Evolutionary conservation across 2,113 vertebrate species (phyloP).

Genomic region (Sphyrna mokarran): DNA sequence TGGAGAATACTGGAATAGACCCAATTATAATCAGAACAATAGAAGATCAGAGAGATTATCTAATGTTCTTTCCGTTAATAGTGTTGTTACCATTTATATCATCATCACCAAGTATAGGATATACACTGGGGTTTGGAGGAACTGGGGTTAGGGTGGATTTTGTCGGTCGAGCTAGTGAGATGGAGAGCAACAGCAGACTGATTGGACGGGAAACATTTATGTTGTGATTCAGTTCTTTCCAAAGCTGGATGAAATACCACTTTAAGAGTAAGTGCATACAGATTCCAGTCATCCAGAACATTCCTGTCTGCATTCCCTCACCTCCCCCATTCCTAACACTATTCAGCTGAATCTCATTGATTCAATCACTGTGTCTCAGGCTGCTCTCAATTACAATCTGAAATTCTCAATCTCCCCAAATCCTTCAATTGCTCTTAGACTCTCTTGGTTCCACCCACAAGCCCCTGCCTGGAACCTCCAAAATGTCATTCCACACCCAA

Average conservation of each 20-base stretch:
- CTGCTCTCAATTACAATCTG: not conserved
- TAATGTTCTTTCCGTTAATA: not conserved
- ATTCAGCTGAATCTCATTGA: not conserved
- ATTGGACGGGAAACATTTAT: not conserved
- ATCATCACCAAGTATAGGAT: not conserved
- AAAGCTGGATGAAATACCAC: not conserved
- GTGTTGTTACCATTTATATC: not conserved
- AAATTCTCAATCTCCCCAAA: not conserved
- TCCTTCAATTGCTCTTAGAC: not conserved
- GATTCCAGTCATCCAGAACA: not conserved
- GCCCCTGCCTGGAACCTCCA: not conserved
- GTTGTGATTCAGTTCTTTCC: not conserved
- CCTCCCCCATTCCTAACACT: constrained; percentile 17
- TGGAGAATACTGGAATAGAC: not conserved
- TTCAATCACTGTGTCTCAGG: not conserved
- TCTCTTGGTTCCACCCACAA: not conserved
- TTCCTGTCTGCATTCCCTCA: constrained; percentile 27
- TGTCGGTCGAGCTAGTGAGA: too few species aligned
- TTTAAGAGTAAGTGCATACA: constrained; percentile 11
- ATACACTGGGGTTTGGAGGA: not conserved
- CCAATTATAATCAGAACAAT: not conserved
- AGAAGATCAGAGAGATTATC: not conserved
- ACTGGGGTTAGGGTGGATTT: not conserved
- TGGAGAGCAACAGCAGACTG: not conserved
- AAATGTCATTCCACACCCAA: not conserved